phyloP scores from a whole-genome alignment of 2,888 invertebrate genomes.

The Erpobdella octoculata region DNA sequence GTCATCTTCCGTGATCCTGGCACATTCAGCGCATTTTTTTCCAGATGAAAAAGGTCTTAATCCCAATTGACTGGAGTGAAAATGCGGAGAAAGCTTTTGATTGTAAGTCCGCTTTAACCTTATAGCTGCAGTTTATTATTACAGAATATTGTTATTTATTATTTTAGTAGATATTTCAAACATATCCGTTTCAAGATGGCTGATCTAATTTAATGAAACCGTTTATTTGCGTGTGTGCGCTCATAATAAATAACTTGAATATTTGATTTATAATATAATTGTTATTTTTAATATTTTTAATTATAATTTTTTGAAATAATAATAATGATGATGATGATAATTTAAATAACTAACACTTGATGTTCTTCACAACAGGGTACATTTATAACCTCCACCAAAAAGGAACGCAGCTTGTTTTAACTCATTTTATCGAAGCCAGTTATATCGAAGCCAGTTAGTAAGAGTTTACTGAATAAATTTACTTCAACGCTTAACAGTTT shows the following conservation, averaged over 20 bases:
- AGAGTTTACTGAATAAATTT: no score
- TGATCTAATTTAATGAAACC: no score
- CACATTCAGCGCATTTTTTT: no score
- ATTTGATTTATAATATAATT: neutral
- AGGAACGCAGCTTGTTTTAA: slow-evolving; percentile 32
- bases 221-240: no score
- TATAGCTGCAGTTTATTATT: no score
- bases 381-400: slow-evolving; percentile 35
- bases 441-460: slow-evolving; percentile 19
- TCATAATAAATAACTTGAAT: no score
- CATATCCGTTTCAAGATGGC: no score
- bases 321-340: neutral
- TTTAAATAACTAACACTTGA: neutral
- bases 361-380: slow-evolving; percentile 35
- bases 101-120: slow-evolving; percentile 31
- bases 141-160: no score
- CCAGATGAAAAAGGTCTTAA: slow-evolving; percentile 33
- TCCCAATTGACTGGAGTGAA: slow-evolving; percentile 38
- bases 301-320: neutral
- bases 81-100: slow-evolving; percentile 37
- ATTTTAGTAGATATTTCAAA: no score
- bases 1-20: no score
- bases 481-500: no score
- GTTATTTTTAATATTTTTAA: no score
- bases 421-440: slow-evolving; percentile 37